Evolutionary conservation across 2,888 invertebrate species (phyloP).

Genomic region (Pemphredon lugubris): DNA sequence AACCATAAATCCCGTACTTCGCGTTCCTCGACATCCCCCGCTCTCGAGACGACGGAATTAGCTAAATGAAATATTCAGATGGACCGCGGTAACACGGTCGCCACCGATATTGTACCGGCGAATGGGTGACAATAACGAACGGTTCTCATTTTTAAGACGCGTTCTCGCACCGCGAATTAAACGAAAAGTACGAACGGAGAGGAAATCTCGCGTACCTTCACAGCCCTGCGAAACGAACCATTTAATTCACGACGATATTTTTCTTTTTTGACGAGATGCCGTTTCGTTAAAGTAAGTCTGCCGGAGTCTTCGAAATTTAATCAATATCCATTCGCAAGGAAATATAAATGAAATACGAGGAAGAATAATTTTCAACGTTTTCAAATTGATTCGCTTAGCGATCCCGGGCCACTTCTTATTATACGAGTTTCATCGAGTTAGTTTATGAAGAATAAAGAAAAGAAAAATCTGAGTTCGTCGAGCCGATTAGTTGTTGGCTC

Average conservation of each 20-base stretch:
- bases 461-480: conserved; percentile 20
- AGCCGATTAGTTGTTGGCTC: conserved; percentile 20
- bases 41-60: conserved; percentile 53
- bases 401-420: not conserved
- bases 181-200: conserved; percentile 20
- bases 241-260: conserved; percentile 39
- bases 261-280: not conserved
- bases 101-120: conserved; percentile 56
- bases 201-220: conserved; percentile 55
- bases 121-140: conserved; percentile 67
- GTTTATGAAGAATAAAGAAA: conserved; percentile 5
- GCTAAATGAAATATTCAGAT: conserved; percentile 62
- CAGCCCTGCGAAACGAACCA: conserved; percentile 45
- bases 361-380: too few relatives aligned
- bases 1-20: conserved; percentile 52
- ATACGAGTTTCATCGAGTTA: not conserved
- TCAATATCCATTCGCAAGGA: too few relatives aligned
- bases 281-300: not conserved
- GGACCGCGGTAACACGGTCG: conserved; percentile 44
- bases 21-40: conserved; percentile 57
- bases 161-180: conserved; percentile 52
- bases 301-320: too few relatives aligned
- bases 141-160: conserved; percentile 58
- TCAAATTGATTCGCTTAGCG: not conserved
- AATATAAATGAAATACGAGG: too few relatives aligned